Percentiles rank a stretch among this genome's conserved stretches.
phyloP scores from a whole-genome alignment of 35 echinoderm and acorn worm genomes.

The Ophiothrix spiculata region DNA sequence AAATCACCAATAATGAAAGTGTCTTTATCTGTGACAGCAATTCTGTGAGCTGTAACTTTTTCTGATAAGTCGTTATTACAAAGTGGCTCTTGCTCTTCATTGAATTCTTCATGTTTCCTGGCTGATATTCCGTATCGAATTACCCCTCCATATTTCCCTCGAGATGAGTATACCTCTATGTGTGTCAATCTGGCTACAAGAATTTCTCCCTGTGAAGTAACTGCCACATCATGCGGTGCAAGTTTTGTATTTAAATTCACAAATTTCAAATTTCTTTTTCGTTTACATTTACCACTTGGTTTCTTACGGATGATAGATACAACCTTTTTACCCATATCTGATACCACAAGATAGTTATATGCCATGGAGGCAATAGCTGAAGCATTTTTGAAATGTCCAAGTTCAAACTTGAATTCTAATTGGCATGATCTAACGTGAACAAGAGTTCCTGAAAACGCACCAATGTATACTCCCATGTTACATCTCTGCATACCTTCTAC shows the following conservation, averaged over 20 bases:
- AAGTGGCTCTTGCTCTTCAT: background rate
- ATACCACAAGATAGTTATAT: background rate
- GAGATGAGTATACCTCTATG: background rate
- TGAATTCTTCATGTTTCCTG: background rate
- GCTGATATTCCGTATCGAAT: background rate
- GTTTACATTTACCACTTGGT: background rate
- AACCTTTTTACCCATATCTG: background rate
- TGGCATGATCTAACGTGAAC: background rate
- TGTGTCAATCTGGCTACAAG: background rate
- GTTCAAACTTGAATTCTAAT: background rate
- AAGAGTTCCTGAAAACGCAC: background rate
- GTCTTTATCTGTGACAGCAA: background rate
- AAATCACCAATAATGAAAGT: background rate
- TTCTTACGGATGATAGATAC: background rate
- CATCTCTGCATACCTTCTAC: background rate
- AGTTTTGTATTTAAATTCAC: background rate
- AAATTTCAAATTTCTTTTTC: background rate
- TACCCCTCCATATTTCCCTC: background rate
- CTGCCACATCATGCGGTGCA: background rate
- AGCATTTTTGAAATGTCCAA: background rate
- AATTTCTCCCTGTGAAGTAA: background rate
- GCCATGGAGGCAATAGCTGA: background rate
- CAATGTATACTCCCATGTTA: background rate
- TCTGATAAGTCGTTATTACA: too few relatives aligned
- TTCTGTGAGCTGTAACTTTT: background rate